phyloP scores from a whole-genome alignment of 2,888 invertebrate genomes.

The Lepidochrysops patricia region DNA sequence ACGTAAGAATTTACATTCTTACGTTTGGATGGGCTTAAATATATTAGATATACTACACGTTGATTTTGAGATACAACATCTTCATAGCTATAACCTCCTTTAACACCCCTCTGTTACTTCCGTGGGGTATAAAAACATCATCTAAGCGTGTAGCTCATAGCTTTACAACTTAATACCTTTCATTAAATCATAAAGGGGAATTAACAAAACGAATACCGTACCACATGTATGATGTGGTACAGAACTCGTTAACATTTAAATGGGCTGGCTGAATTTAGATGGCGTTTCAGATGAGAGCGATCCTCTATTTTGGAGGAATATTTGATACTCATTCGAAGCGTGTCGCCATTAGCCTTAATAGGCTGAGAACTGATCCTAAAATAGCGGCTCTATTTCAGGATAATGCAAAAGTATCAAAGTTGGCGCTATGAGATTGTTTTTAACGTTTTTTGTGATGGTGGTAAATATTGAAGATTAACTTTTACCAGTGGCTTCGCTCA shows the following conservation, averaged over 20 bases:
- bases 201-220: conserved; percentile 12
- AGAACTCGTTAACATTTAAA: conserved; percentile 17
- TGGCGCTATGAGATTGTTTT: background rate
- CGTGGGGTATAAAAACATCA: background rate
- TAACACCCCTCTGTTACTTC: background rate
- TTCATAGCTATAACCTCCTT: background rate
- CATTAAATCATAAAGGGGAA: conserved; percentile 10
- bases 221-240: conserved; percentile 12
- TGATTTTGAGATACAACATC: background rate
- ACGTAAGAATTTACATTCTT: no score
- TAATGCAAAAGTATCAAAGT: background rate
- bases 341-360: conserved; percentile 13
- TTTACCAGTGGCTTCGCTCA: no score
- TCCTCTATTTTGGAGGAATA: conserved; percentile 15
- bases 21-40: background rate
- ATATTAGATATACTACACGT: no score
- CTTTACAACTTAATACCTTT: background rate
- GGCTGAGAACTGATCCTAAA: conserved; percentile 3
- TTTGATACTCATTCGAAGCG: conserved; percentile 14
- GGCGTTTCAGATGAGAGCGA: conserved; percentile 13
- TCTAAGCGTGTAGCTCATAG: background rate
- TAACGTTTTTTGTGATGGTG: background rate
- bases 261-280: conserved; percentile 15
- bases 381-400: background rate
- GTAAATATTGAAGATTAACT: background rate